Percentiles rank a stretch among this genome's conserved stretches.
Evolutionary conservation across 2,797 vertebrate genomes (phyloP).

Genomic region (Tamandua tetradactyla): DNA sequence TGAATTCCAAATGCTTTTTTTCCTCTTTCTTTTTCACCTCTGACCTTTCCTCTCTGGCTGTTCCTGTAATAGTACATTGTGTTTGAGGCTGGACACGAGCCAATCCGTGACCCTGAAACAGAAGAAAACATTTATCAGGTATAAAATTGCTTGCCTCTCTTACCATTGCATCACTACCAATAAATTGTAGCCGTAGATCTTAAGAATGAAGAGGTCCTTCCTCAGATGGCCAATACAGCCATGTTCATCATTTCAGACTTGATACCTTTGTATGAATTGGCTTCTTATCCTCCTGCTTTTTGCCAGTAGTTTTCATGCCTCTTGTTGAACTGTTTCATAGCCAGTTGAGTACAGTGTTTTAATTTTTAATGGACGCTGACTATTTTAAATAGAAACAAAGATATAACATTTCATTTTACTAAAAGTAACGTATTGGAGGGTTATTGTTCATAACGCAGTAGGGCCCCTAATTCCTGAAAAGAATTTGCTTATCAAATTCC

Average conservation of each 20-base stretch:
- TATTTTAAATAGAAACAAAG: conserved; percentile 2
- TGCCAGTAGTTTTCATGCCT: neutral
- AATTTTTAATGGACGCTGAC: neutral
- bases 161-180: neutral
- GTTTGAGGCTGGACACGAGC: conserved; percentile 99
- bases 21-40: conserved; percentile 89
- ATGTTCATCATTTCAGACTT: neutral
- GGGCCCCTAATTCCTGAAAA: neutral
- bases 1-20: conserved; percentile 87
- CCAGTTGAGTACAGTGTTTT: neutral
- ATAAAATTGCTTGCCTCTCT: conserved; percentile 80
- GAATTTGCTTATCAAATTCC: neutral
- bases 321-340: neutral
- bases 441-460: neutral
- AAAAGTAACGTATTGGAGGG: neutral
- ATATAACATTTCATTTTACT: neutral
- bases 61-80: conserved; percentile 99
- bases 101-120: conserved; percentile 97
- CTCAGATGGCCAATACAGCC: neutral
- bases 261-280: neutral
- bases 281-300: neutral
- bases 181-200: neutral
- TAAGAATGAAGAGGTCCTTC: rapidly evolving
- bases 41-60: conserved; percentile 90
- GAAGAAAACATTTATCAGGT: conserved; percentile 99